Evolutionary conservation across 2,113 vertebrate species (phyloP), one percentile per base, ranked within the genome.

Genomic region (Corythoichthys haematopterus): DNA sequence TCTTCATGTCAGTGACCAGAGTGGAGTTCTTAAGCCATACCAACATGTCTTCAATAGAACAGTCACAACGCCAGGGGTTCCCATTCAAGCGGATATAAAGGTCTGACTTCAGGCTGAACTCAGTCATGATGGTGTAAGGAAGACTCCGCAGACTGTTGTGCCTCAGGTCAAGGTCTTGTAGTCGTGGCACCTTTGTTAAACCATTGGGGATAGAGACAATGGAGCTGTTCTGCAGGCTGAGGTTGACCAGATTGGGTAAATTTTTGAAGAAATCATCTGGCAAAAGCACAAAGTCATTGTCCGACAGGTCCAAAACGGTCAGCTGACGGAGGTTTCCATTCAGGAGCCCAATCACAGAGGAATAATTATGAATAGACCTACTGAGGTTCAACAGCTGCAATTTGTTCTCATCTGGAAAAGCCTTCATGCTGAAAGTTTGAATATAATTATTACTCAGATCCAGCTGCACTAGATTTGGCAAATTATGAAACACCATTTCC

Each of bases 31-130:
- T 92, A 56, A 99, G 90, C 97, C 97, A 99, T 20, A 48, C n/a
- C 77, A 94, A 67, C 84, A 93, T 85, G 70, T 94, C 93, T 56
- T 93, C 90, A 0, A 90, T 79, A 59, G 84, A 68, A 43, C 97
- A 99, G 88, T 97, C 90, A 3, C 97, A 99, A 64, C 85, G 88
- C 95, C 97, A 98, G 14, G 92, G 71, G 70, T 98, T 98, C 71
- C 55, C 90, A 36, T 85, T 78, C 68, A 97, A 86, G 36, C 64
- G 70, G 50, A 98, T 56, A 33, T 0, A 78, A 43, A 95, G 88
- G 0, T 38, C 73, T 0, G 91, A 79, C 60, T 93, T 87, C 51
- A 81, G 51, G 40, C 71, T 87, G 78, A 94, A 72, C 71, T 93
- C 92, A 0, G 66, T 57, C 68, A 94, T 65, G 1, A 91, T 92